Evolutionary conservation across 1,140 invertebrate genomes (phyloP), one percentile per base, ranked within the genome.

Genomic region (Arion vulgaris): DNA sequence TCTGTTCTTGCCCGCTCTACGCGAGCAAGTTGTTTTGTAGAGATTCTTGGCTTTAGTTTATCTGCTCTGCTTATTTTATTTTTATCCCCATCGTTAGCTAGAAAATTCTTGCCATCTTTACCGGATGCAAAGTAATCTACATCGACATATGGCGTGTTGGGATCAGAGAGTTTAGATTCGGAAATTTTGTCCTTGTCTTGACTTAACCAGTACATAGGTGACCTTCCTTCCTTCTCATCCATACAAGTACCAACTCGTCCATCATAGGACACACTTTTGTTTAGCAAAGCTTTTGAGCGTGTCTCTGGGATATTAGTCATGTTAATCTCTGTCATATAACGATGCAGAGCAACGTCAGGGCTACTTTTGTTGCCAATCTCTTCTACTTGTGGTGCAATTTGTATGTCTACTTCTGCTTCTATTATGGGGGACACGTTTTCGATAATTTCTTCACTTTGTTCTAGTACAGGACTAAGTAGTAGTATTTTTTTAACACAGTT

Each of bases 401-500:
- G 2, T 11, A 17, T 28, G 7, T 34, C 32, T 32, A 32, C 62
- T 66, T 66, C 62, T 0, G 1, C 32, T 1, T 32, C 1, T 17
- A 5, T 32, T 2, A 32, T 23, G 28, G 62, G 62, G 5, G n/a
- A 5, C 5, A 28, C 28, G n/a, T 34, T 28, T 5, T 66, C 5
- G n/a, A n/a, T 39, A 19, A 32, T 41, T 41, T 72, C 71, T 23
- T 41, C 38, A 38, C 23, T 45, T 26, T 72, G 1, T 19, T 11
- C 36, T 41, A 38, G 38, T 41, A 4, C 41, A 34, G 73, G 73
- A 26, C 28, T 53, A 11, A 75, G 1, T 15, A 28, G 4, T 1
- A 75, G 45, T 53, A 75, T 75, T 28, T 75, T 75, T 28, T 51
- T 75, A 13, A 75, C 73, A 51, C 73, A 53, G 2, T 53, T 26